Conservation (phyloP, 2,113 vertebrate species). For the Sphaerodactylus townsendi region DNA sequence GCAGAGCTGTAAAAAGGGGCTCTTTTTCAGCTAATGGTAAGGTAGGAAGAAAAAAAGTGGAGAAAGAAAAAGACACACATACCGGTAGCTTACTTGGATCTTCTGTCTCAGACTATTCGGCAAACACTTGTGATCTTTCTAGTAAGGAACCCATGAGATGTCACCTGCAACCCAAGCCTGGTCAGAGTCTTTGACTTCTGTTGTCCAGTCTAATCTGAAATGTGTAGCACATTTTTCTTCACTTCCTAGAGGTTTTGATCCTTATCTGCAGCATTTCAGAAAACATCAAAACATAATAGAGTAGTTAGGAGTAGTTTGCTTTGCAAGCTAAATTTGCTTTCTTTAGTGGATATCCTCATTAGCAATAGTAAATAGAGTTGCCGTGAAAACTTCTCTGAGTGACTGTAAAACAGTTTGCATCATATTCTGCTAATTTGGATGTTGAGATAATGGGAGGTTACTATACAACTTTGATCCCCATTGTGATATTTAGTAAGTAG, state of each 20-base stretch:
- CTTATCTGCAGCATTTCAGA: background rate
- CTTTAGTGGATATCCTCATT: background rate
- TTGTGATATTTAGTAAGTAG: too few species aligned
- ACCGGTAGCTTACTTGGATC: background rate
- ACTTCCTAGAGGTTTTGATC: background rate
- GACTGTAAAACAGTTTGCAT: background rate
- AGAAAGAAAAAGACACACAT: accelerated
- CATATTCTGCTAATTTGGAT: too few species aligned
- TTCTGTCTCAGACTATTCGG: accelerated
- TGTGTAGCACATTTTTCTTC: background rate
- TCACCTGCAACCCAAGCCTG: accelerated
- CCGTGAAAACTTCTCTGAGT: background rate
- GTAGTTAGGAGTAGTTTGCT: background rate
- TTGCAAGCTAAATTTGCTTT: constrained; percentile 20
- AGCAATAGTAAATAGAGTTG: background rate
- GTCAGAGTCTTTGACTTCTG: background rate
- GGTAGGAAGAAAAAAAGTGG: background rate
- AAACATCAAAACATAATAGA: background rate
- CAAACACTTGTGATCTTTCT: accelerated
- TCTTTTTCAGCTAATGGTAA: background rate
- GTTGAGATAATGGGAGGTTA: too few species aligned
- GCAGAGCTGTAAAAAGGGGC: background rate
- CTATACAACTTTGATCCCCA: too few species aligned
- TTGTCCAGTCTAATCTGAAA: background rate
- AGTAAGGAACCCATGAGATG: background rate